These are phyloP conservation scores for Circaetus gallicus DNA, from an alignment of 2,113 vertebrate genomes.

Conservation along the genomic window DNA sequence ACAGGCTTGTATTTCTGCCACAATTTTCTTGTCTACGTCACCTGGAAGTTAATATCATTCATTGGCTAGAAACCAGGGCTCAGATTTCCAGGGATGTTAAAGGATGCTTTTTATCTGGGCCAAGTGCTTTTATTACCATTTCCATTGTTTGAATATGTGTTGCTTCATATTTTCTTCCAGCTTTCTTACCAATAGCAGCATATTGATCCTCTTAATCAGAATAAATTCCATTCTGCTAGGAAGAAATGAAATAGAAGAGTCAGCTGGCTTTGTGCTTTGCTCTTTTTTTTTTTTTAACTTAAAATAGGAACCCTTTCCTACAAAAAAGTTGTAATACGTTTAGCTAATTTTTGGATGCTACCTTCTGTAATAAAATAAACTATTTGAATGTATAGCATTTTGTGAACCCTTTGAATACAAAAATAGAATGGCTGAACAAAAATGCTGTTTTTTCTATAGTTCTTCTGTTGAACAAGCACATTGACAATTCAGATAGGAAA, in stretches of 20 bases:
- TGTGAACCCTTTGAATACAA: neutral
- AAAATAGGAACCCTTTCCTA: neutral
- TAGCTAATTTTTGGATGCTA: neutral
- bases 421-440: neutral
- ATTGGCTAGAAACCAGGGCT: neutral
- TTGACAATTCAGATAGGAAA: neutral
- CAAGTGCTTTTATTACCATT: neutral
- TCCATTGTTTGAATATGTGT: neutral
- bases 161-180: neutral
- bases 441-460: neutral
- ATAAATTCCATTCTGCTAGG: neutral
- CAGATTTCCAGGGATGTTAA: neutral
- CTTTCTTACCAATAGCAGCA: neutral
- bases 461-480: neutral
- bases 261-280: neutral
- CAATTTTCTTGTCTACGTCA: neutral
- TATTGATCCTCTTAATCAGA: neutral
- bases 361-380: neutral
- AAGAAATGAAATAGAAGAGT: neutral
- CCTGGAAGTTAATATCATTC: neutral
- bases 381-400: neutral
- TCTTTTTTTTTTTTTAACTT: neutral
- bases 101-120: neutral
- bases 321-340: neutral
- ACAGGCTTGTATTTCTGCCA: neutral